Base-by-base conservation (phyloP, 1,140 invertebrate genomes). In the Musca domestica region DNA sequence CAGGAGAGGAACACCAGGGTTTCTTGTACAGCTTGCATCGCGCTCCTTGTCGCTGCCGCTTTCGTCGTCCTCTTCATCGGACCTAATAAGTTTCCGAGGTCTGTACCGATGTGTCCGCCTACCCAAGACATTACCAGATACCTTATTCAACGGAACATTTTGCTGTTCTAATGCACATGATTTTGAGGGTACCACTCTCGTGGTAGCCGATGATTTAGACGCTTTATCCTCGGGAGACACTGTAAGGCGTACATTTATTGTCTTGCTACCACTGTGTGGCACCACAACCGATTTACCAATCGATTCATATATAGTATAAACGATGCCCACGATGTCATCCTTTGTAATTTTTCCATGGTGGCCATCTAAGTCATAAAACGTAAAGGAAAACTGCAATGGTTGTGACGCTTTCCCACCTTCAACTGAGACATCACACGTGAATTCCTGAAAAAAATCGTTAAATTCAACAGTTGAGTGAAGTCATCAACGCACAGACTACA, bases 311-410 rank as follows among this genome's bases (percentile, higher is more conserved):
- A 95, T 93, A 68, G 93, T 94, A 70, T 92, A 92, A 56, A 95
- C 91, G 70, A 95, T 88, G 68, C 92, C 92, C 64, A 92, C 91
- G 78, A 95, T 91, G 80, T 96, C 93, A 84, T 95, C 93, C 87
- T 95, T 95, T 74, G 93, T 95, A 83, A 95, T 93, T 83, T 94
- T 92, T 22, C 93, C 93, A 73, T 91, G 89, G 77, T 93, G 91
- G 12, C 93, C 93, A 79, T 95, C 93, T 77, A 96, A 91, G 82
- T 95, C 93, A 78, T 95, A 96, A 58, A 95, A 86, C 10, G 94
- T 96, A 81, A 96, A 95, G 2, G 93, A 94, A 84, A 95, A 95
- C 80, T 96, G 93, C 72, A 95, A 87, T 46, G 92, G 88, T 70
- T 92, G 88, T 17, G 85, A 84, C 25, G 84, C 83, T 74, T 86